phyloP scores from a whole-genome alignment of 2,888 invertebrate genomes.

The Netelia fuscicornis region DNA sequence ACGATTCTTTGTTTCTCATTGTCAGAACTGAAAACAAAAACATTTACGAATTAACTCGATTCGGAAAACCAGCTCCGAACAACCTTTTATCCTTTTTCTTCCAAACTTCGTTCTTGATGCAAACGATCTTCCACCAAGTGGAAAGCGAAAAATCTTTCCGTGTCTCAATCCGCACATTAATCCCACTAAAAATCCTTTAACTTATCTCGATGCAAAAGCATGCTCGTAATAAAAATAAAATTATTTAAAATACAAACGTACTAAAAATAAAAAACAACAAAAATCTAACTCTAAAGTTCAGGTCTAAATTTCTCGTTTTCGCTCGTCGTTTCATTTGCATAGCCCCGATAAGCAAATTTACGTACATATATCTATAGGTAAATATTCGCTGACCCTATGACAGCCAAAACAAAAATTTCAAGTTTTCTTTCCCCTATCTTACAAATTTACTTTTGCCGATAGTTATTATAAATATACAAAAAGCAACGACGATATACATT shows the following conservation, averaged over 20 bases:
- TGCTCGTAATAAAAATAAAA: conserved; percentile 26
- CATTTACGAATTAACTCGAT: conserved; percentile 18
- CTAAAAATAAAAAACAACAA: conserved; percentile 28
- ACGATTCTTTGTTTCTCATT: neutral
- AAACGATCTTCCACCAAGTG: conserved; percentile 62
- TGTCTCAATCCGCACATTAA: neutral
- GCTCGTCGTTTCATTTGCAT: conserved; percentile 32
- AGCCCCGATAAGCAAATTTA: conserved; percentile 31
- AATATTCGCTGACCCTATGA: neutral
- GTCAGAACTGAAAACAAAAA: conserved; percentile 13
- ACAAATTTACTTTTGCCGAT: conserved; percentile 65
- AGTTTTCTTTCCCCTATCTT: conserved; percentile 36
- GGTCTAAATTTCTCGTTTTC: conserved; percentile 27
- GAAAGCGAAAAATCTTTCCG: neutral
- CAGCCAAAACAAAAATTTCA: neutral
- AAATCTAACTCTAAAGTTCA: conserved; percentile 30
- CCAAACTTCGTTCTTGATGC: conserved; percentile 22
- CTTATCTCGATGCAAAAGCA: conserved; percentile 40
- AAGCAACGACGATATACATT: conserved; percentile 75
- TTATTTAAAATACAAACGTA: neutral
- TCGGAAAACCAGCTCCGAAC: conserved; percentile 58
- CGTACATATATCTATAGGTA: neutral
- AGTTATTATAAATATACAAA: conserved; percentile 78
- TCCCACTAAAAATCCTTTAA: neutral
- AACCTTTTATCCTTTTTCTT: neutral